Evolutionary conservation across 92 coral and sea anemone genomes (phyloP), one percentile per base, ranked within the genome.

Genomic region (Parazoanthus darwini): DNA sequence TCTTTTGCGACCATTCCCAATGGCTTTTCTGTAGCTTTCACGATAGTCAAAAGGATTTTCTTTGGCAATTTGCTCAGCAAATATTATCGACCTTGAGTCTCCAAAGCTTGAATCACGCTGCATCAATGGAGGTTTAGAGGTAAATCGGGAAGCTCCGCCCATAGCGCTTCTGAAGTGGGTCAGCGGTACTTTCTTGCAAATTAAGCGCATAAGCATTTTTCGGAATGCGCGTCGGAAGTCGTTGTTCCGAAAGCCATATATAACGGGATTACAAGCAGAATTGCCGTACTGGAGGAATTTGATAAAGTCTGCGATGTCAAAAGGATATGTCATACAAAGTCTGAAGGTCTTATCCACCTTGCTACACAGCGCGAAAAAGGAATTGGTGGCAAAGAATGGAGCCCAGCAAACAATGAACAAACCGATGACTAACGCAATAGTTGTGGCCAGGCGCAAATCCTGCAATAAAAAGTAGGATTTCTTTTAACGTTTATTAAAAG

Each of bases 211-310:
- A 22, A 95, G 79, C 78, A 95, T 93, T 65, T 93, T 93, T 74
- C 93, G 91, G 86, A 95, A 95, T 42, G 98, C 93, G 38, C 88
- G 78, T 50, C 91, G 88, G 79, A 95, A 95, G 76, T 95, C 98
- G 67, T 88, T 90, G 90, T 95, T 95, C 18, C 98, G 96, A 63
- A 95, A 88, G 44, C 98, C 96, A 79, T 95, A 95, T 6, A 95
- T 89, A 8, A 95, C 84, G 29, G 96, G 98, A 48, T 95, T 95
- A 75, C 96, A 92, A 5, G 92, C 93, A 11, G 98, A 95, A 75
- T 93, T 95, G 46, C 94, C 96, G 79, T 95, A 95, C 83, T 95
- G 98, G 75, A 95, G 92, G 91, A 92, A 93, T 42, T 95, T 95
- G 86, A 75, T 77, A 22, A 91, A 77, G 48, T 54, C 79, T 0